phyloP scores from a whole-genome alignment of 2,888 invertebrate genomes.

The Cheilosia impressa region DNA sequence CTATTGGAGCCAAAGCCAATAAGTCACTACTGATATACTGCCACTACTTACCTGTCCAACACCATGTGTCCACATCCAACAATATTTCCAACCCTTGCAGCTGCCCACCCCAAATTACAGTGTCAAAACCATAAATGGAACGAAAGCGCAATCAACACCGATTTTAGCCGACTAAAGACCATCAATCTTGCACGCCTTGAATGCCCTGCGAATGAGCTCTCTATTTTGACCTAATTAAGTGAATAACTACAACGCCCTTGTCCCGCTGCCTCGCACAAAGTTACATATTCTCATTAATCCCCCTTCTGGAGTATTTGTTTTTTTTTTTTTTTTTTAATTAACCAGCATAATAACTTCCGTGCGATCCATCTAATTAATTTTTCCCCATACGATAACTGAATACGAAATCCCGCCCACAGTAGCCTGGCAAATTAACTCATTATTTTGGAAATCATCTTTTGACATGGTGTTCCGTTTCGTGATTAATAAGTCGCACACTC shows the following conservation, averaged over 20 bases:
- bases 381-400: constrained; percentile 42
- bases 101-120: not conserved
- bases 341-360: constrained; percentile 62
- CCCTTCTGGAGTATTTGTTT: not conserved
- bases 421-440: constrained; percentile 63
- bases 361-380: constrained; percentile 65
- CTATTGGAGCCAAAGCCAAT: no score
- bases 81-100: not conserved
- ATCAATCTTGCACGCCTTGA: constrained; percentile 38
- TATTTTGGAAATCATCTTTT: constrained; percentile 65
- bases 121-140: not conserved
- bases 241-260: constrained; percentile 22
- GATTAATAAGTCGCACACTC: constrained; percentile 67
- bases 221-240: constrained; percentile 47
- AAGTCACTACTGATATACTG: not conserved
- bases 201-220: constrained; percentile 23
- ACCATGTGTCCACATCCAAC: not conserved
- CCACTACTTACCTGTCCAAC: not conserved
- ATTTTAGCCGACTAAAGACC: constrained; percentile 2
- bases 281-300: constrained; percentile 4
- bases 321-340: constrained; percentile 61
- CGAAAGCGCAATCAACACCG: not conserved
- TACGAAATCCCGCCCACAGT: not conserved
- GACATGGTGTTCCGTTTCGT: constrained; percentile 52
- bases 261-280: not conserved